These are phyloP conservation scores for Stegodyphus mimosarum DNA, from an alignment of 1,140 invertebrate genomes.

Conservation along the genomic window DNA sequence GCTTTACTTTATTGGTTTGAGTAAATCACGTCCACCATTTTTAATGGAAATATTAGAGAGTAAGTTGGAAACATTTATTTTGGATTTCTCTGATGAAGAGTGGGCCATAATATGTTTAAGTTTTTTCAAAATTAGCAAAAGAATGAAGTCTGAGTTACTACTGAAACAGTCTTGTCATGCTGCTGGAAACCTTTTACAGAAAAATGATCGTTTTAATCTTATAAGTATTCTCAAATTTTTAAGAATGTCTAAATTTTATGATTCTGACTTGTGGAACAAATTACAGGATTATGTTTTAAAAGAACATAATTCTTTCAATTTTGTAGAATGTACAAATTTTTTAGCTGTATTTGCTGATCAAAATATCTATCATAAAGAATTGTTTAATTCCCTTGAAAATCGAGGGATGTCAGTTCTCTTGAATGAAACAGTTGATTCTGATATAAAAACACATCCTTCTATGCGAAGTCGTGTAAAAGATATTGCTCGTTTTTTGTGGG, in stretches of 20 bases:
- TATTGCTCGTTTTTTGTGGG: conserved; percentile 46
- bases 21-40: conserved; percentile 20
- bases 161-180: conserved; percentile 5
- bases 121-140: conserved; percentile 48
- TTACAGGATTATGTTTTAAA: conserved; percentile 26
- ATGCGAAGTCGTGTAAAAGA: conserved; percentile 38
- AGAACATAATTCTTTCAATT: conserved; percentile 22
- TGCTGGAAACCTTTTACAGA: conserved; percentile 20
- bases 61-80: conserved; percentile 12
- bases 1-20: conserved; percentile 47
- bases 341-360: conserved; percentile 42
- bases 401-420: neutral
- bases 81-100: conserved; percentile 35
- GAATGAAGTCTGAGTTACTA: neutral
- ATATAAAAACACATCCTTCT: conserved; percentile 32
- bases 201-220: conserved; percentile 35
- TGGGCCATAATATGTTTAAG: conserved; percentile 23
- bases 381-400: conserved; percentile 22
- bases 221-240: conserved; percentile 52
- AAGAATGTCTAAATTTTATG: conserved; percentile 19
- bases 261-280: neutral
- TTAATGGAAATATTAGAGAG: conserved; percentile 29
- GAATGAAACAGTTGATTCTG: neutral
- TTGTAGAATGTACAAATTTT: conserved; percentile 46
- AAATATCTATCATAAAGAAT: conserved; percentile 14